Percentiles rank a stretch among this genome's conserved stretches.
phyloP scores from a whole-genome alignment of 2,113 vertebrate species.

The Hemiscyllium ocellatum region DNA sequence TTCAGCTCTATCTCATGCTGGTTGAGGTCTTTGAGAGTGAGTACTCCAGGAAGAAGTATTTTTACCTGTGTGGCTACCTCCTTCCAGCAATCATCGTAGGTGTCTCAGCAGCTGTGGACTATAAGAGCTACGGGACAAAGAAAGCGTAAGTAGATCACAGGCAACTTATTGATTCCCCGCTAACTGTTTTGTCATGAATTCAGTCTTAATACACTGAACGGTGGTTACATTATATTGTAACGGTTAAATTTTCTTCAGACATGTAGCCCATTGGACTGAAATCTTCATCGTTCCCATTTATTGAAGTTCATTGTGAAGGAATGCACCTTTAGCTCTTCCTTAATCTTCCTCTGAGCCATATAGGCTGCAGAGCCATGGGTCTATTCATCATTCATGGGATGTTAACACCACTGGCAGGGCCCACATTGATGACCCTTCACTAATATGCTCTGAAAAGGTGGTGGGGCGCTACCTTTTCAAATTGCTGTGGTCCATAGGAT shows the following conservation, averaged over 20 bases:
- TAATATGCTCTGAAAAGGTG: too few relatives aligned
- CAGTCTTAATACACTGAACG: neutral
- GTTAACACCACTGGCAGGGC: too few relatives aligned
- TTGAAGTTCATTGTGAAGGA: neutral
- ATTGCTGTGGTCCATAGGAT: too few relatives aligned
- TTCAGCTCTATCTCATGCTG: conserved; percentile 96
- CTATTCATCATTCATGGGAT: too few relatives aligned
- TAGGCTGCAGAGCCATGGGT: too few relatives aligned
- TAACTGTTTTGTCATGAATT: neutral
- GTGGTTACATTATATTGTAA: neutral
- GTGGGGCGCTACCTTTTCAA: too few relatives aligned
- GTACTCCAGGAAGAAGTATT: conserved; percentile 97
- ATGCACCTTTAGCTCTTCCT: neutral
- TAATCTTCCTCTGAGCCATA: too few relatives aligned
- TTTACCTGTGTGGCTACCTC: conserved; percentile 93
- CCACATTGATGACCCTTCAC: too few relatives aligned
- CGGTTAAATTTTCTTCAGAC: neutral
- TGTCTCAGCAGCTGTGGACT: conserved; percentile 92
- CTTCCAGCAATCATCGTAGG: conserved; percentile 94
- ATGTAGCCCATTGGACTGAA: neutral
- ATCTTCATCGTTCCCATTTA: neutral
- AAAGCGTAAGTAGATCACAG: conserved; percentile 82
- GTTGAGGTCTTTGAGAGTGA: conserved; percentile 98
- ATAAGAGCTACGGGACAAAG: conserved; percentile 86
- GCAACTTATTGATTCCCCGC: conserved; percentile 56